These are phyloP conservation scores for Ernsta delagoae DNA, from an alignment of 2,888 invertebrate species.

Conservation along the genomic window DNA sequence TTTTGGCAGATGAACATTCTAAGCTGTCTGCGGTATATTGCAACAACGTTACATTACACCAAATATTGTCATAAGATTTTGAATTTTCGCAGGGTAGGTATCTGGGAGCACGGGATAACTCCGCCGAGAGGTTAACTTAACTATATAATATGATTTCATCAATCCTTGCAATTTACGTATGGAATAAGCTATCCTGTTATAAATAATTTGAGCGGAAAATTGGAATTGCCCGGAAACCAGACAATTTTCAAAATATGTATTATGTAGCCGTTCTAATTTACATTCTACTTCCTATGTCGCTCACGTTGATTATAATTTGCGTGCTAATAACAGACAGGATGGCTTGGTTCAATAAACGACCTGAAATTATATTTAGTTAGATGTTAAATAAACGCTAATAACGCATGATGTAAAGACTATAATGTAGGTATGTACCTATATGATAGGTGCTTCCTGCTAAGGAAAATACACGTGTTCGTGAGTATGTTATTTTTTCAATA, in stretches of 20 bases:
- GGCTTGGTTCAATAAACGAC: constrained; percentile 1
- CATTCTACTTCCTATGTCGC: background rate
- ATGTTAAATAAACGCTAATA: background rate
- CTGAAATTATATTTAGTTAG: constrained; percentile 6
- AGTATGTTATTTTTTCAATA: too few relatives aligned
- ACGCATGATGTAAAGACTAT: background rate
- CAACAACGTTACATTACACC: constrained; percentile 11
- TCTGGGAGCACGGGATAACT: too few relatives aligned
- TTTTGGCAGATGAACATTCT: constrained; percentile 35
- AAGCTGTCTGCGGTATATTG: constrained; percentile 29
- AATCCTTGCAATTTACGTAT: too few relatives aligned
- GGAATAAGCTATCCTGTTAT: background rate
- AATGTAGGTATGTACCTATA: background rate
- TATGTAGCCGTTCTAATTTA: constrained; percentile 7
- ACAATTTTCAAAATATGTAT: constrained; percentile 2
- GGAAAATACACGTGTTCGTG: background rate
- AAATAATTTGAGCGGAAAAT: background rate
- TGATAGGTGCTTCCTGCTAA: background rate
- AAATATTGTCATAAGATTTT: constrained; percentile 25
- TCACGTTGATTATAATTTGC: background rate
- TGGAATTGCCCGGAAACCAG: background rate
- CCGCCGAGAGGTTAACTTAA: too few relatives aligned
- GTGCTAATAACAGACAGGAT: background rate
- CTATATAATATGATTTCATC: too few relatives aligned
- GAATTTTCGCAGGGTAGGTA: too few relatives aligned